Conservation (phyloP, 2,888 invertebrate genomes). For the Meiosimyza decipiens region DNA sequence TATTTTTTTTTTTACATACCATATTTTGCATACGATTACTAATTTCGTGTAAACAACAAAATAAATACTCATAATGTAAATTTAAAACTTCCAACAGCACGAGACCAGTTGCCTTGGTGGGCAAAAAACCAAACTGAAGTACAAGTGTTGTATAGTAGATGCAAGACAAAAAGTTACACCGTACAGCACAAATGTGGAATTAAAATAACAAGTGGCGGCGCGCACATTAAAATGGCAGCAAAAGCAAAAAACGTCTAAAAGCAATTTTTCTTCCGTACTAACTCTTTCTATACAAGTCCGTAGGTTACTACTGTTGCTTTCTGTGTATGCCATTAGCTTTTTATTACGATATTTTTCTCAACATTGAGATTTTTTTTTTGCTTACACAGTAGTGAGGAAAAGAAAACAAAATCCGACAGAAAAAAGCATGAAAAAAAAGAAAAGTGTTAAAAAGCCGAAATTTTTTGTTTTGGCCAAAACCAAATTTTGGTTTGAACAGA, state of each 20-base stretch:
- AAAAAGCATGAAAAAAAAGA: neutral
- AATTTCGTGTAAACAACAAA: too few species aligned
- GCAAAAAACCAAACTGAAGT: too few species aligned
- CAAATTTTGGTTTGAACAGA: neutral
- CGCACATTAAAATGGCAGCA: too few species aligned
- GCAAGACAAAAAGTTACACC: too few species aligned
- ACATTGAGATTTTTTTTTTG: conserved; percentile 14
- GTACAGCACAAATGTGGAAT: too few species aligned
- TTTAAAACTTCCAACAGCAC: too few species aligned
- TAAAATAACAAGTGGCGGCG: too few species aligned
- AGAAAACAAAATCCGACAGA: neutral
- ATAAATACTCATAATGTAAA: too few species aligned
- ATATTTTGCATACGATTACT: conserved; percentile 47
- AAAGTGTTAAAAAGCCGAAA: conserved; percentile 14
- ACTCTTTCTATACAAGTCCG: neutral
- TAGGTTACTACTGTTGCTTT: neutral
- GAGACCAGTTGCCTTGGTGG: too few species aligned
- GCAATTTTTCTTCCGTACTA: too few species aligned
- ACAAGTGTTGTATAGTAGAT: too few species aligned
- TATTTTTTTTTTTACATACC: too few species aligned
- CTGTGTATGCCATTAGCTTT: neutral
- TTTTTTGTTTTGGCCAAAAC: neutral
- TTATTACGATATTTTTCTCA: neutral
- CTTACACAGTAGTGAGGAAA: conserved; percentile 5
- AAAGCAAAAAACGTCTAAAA: neutral